Conservation (phyloP, 2,888 invertebrate species). For the Euplagia quadripunctaria region DNA sequence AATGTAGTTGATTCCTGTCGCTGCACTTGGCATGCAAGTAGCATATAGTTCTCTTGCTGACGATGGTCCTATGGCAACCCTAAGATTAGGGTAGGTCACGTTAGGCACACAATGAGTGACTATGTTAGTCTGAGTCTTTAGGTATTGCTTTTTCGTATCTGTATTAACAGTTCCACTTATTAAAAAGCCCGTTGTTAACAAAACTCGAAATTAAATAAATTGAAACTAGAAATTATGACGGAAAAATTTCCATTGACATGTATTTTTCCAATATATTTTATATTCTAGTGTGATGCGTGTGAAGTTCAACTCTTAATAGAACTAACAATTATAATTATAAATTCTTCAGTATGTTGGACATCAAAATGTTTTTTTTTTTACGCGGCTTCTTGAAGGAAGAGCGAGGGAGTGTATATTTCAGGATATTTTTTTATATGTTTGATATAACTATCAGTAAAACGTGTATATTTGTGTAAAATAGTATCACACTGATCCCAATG, state of each 20-base stretch:
- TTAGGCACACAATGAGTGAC: neutral
- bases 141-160: neutral
- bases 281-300: no score
- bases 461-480: slow-evolving; percentile 7
- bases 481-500: slow-evolving; percentile 2
- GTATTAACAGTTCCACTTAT: neutral
- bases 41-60: neutral
- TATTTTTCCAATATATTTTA: no score
- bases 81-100: neutral
- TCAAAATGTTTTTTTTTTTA: neutral
- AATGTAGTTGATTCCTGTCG: neutral
- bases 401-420: neutral
- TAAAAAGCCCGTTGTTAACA: neutral
- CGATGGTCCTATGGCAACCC: no score
- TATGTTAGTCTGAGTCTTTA: neutral
- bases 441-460: neutral
- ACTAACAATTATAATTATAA: neutral
- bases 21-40: neutral
- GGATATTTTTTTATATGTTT: neutral
- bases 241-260: no score
- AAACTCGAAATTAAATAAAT: neutral
- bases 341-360: neutral
- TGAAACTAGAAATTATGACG: neutral
- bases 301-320: no score
- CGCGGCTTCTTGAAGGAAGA: neutral